Conservation (phyloP, 2,888 invertebrate species). For the Cheilosia impressa region DNA sequence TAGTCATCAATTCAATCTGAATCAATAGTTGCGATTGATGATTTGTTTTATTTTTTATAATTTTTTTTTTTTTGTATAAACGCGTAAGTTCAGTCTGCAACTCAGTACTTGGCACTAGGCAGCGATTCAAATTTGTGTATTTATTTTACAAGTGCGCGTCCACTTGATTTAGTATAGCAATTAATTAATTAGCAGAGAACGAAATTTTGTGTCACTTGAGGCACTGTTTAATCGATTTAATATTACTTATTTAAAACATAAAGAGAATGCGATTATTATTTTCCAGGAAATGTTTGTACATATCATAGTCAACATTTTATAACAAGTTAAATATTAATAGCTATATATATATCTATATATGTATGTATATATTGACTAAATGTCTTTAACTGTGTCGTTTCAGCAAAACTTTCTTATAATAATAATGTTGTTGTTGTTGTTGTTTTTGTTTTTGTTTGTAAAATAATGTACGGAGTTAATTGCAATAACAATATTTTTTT, state of each 20-base stretch:
- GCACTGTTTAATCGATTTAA: constrained; percentile 63
- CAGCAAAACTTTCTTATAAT: constrained; percentile 44
- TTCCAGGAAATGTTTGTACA: constrained; percentile 53
- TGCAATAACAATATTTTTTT: constrained; percentile 45
- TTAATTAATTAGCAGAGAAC: constrained; percentile 20
- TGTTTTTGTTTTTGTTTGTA: background rate
- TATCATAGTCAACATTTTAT: constrained; percentile 25
- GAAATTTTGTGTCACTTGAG: constrained; percentile 62
- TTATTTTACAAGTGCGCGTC: background rate
- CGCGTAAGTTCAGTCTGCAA: constrained; percentile 13
- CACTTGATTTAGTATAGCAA: background rate
- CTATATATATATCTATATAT: constrained; percentile 14
- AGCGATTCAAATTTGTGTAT: background rate
- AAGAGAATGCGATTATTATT: background rate
- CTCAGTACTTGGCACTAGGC: constrained; percentile 25
- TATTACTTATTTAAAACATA: constrained; percentile 7
- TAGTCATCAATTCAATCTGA: constrained; percentile 53
- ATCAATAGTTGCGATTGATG: constrained; percentile 31
- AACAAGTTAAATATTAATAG: constrained; percentile 20
- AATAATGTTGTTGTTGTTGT: background rate
- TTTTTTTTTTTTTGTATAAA: background rate
- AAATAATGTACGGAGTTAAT: constrained; percentile 29
- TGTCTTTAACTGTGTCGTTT: constrained; percentile 28
- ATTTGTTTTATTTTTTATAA: background rate
- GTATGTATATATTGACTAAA: background rate